A percentile compares a stretch with the other conserved stretches of the same genome.
phyloP scores from a whole-genome alignment of 2,797 vertebrate genomes.

The Chiloscyllium punctatum region DNA sequence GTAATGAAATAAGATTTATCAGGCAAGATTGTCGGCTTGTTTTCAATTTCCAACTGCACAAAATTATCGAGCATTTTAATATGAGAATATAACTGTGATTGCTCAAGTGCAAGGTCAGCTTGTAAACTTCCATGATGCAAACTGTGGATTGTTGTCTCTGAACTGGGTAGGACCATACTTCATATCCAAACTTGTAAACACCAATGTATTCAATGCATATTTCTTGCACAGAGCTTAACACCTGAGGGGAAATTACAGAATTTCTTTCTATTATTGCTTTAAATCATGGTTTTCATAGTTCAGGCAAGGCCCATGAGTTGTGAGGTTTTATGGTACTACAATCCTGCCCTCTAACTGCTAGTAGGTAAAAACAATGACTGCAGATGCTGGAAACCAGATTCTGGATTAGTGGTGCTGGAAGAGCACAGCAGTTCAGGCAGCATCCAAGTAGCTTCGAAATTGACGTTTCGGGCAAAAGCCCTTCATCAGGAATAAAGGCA shows the following conservation, averaged over 20 bases:
- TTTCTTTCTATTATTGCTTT: not conserved
- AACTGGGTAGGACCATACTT: not conserved
- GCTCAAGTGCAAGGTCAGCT: not conserved
- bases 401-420: no score
- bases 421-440: no score
- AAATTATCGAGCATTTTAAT: not conserved
- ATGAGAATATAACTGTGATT: not conserved
- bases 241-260: not conserved
- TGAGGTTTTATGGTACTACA: no score
- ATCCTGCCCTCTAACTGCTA: no score
- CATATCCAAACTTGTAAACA: not conserved
- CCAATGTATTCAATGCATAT: not conserved
- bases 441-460: no score
- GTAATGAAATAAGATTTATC: not conserved
- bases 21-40: not conserved
- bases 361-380: no score
- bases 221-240: not conserved
- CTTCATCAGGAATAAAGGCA: no score
- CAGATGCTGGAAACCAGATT: no score
- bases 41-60: not conserved
- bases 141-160: not conserved
- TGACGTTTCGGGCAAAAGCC: no score
- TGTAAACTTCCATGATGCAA: slow-evolving; percentile 1
- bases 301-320: no score
- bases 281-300: no score